Base-by-base conservation (phyloP, 2,113 vertebrate genomes). In the Xiphias gladius region DNA sequence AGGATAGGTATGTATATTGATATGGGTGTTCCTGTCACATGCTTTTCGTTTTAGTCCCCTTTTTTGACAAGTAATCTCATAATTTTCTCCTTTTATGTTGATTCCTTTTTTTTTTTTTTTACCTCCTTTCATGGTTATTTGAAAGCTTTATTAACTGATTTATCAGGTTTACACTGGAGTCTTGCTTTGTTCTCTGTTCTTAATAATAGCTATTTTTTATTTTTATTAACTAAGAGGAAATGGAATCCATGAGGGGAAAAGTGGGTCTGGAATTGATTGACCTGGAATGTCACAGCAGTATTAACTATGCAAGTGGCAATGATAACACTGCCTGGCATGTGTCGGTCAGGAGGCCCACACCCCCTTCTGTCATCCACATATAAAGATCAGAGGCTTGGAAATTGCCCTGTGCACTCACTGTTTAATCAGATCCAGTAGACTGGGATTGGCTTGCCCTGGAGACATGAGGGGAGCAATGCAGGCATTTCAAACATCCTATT, bases 261-360 rank as follows among this genome's bases (percentile, higher is more conserved):
- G 84, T 48, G 39, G 24, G 72, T 80, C 64, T 86, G 86, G 90
- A 82, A 91, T 94, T 82, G 89, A 92, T 88, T 89, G 80, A 81
- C 68, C 67, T 85, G 78, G 87, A 92, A 88, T 93, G 90, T 92
- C 88, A 88, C 85, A 85, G 63, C 80, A 78, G 74, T 39, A 80
- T 93, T 86, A 92, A 87, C 82, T 86, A 78, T 83, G 83, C 71
- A 58, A 85, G 87, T 82, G 73, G 88, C 79, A 80, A 85, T 86
- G 89, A 78, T 84, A 91, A 85, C 85, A 86, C 86, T 84, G 88
- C 91, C 52, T 74, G 91, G 87, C 87, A 93, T 91, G 86, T 24
- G 68, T 86, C 74, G 87, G 86, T 80, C 68, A 69, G 73, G 88
- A 88, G 87, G 77, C 84, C 88, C 78, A 37, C 76, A 63, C 76